Evolutionary conservation across 2,113 vertebrate genomes (phyloP).

Genomic region (Anguilla rostrata): DNA sequence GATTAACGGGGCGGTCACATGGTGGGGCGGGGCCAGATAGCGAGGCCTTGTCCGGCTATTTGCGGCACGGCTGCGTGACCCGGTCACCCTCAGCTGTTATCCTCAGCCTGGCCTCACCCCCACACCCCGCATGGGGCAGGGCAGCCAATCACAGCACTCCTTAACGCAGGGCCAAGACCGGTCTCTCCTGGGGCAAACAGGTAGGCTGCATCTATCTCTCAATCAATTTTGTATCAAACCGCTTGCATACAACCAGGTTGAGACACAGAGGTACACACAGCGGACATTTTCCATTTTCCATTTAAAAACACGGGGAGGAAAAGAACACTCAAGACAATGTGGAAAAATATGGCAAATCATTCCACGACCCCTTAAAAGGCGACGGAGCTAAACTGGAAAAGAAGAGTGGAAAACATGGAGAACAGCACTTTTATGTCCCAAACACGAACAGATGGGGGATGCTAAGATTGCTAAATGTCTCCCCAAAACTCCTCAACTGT

Average conservation of each 20-base stretch:
- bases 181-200: not conserved
- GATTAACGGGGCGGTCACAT: not conserved
- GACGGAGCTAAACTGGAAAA: not conserved
- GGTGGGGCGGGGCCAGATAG: not conserved
- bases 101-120: not conserved
- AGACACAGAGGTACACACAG: not conserved
- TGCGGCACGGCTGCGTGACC: not conserved
- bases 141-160: not conserved
- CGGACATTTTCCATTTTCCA: not conserved
- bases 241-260: not conserved
- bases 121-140: not conserved
- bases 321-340: not conserved
- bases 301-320: not conserved
- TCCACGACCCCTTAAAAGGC: too few species aligned
- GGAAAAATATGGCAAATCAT: not conserved
- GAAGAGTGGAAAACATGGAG: not conserved
- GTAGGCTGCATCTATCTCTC: not conserved
- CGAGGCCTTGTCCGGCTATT: not conserved
- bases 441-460: too few species aligned
- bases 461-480: too few species aligned
- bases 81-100: constrained; percentile 6
- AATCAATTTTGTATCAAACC: not conserved
- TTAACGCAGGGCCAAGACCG: not conserved
- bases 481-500: not conserved
- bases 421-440: too few species aligned